A percentile compares a stretch with the other conserved stretches of the same genome.
phyloP scores from a whole-genome alignment of 2,797 vertebrate genomes.

The Pangasius mekongensis region DNA sequence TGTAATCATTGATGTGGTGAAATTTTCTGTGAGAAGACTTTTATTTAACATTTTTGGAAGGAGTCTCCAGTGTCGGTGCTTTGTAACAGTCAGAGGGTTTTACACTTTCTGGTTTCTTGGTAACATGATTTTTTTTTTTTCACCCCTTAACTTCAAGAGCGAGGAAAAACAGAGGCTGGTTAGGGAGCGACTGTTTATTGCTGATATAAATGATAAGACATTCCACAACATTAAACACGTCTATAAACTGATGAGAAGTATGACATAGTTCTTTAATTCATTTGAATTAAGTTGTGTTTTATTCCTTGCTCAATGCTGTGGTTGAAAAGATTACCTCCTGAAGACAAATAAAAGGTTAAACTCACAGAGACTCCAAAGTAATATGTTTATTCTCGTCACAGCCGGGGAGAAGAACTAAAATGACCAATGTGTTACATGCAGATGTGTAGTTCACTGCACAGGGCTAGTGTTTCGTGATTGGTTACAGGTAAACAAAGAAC shows the following conservation, averaged over 20 bases:
- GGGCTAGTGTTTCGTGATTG: too few species aligned
- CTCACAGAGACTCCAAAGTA: too few species aligned
- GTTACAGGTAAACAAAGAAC: too few species aligned
- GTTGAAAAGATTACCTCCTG: too few species aligned
- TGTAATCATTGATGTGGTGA: neutral
- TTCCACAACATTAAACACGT: neutral
- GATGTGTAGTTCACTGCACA: too few species aligned
- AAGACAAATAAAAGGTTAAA: too few species aligned
- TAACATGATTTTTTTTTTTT: neutral
- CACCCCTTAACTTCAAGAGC: neutral
- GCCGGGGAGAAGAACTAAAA: too few species aligned
- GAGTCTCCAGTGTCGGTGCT: neutral
- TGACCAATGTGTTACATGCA: too few species aligned
- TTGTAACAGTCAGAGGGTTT: neutral
- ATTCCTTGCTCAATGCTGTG: neutral
- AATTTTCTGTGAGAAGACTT: neutral
- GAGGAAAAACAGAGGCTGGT: neutral
- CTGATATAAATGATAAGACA: neutral
- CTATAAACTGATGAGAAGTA: neutral
- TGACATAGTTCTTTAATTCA: neutral
- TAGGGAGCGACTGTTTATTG: neutral
- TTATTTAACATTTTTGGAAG: neutral
- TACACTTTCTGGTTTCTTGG: neutral
- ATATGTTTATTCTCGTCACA: too few species aligned
- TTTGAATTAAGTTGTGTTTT: neutral